Evolutionary conservation across 2,113 vertebrate species (phyloP).

Genomic region (Myodes glareolus): DNA sequence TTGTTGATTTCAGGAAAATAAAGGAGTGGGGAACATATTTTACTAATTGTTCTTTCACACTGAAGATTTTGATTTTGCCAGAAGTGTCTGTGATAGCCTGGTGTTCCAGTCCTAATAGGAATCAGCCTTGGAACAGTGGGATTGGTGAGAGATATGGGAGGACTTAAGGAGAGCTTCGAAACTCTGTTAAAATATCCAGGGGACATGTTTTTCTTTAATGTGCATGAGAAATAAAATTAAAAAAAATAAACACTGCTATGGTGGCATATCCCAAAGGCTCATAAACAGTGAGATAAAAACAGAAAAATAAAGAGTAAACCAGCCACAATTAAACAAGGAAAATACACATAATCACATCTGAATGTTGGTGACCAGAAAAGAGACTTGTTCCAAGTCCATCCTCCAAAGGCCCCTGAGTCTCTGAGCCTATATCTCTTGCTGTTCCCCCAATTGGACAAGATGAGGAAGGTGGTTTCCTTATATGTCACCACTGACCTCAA

Average conservation of each 20-base stretch:
- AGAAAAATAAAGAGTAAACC: neutral
- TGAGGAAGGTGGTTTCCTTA: neutral
- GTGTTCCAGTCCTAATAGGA: neutral
- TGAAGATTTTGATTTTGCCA: neutral
- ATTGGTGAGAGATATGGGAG: neutral
- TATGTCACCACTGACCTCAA: neutral
- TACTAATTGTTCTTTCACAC: constrained; percentile 18
- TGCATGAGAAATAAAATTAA: neutral
- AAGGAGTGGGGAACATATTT: neutral
- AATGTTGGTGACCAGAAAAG: neutral
- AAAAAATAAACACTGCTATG: neutral
- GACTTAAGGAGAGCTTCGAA: neutral
- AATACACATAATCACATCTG: neutral
- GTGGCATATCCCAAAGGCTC: neutral
- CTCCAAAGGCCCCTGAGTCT: neutral
- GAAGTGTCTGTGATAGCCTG: neutral
- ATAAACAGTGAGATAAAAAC: neutral
- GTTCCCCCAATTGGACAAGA: neutral
- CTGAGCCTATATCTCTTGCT: neutral
- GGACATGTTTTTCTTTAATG: neutral
- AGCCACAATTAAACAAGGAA: neutral
- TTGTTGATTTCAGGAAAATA: constrained; percentile 8
- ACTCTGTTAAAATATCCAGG: neutral
- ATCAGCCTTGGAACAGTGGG: neutral
- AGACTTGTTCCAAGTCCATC: neutral